A percentile compares a stretch with the other conserved stretches of the same genome.
Conservation (phyloP, 2,113 vertebrate species). For the Rana temporaria region DNA sequence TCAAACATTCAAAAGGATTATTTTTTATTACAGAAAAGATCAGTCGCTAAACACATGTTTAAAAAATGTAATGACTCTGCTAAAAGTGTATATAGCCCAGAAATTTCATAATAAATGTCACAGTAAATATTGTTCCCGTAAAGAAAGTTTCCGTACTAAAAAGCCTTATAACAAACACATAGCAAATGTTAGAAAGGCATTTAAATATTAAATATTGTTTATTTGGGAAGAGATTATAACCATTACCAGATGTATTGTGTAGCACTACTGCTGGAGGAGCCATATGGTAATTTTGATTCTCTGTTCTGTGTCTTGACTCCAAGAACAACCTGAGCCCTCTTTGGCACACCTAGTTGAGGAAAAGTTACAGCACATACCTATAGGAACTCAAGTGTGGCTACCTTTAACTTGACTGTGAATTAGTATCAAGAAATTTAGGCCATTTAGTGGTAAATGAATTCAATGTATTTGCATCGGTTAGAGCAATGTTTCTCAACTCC, state of each 20-base stretch:
- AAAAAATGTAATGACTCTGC: background rate
- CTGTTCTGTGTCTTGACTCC: too few relatives aligned
- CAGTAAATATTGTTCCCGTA: background rate
- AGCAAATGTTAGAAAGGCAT: background rate
- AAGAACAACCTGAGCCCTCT: too few relatives aligned
- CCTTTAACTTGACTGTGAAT: too few relatives aligned
- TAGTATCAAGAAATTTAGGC: too few relatives aligned
- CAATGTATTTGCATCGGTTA: too few relatives aligned
- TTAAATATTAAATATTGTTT: background rate
- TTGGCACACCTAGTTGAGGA: too few relatives aligned
- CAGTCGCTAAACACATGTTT: background rate
- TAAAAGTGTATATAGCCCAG: background rate
- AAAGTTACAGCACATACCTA: too few relatives aligned
- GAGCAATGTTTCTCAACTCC: too few relatives aligned
- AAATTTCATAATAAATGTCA: background rate
- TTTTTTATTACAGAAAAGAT: background rate
- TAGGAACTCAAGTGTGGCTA: too few relatives aligned
- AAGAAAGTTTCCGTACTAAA: background rate
- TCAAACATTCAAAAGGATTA: background rate
- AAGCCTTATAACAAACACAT: background rate
- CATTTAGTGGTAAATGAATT: too few relatives aligned
- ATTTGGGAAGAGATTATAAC: background rate
- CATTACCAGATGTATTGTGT: background rate
- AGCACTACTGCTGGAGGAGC: too few relatives aligned
- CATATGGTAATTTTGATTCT: too few relatives aligned